Base-by-base conservation (phyloP, 2,888 invertebrate species). In the Drosophila lutescens region DNA sequence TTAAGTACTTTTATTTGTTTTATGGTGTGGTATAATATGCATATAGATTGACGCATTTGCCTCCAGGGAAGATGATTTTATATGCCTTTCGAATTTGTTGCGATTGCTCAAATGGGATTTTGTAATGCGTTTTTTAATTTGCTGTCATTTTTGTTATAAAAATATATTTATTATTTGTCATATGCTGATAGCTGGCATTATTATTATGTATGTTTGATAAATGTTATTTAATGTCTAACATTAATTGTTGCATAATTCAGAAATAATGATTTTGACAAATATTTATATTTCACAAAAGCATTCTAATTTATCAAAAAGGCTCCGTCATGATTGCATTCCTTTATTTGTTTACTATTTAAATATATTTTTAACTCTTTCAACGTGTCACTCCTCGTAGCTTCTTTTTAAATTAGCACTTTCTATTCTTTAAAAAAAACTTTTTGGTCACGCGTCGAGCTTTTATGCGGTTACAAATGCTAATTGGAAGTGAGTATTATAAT, bases 51-150 rank as follows among this genome's bases (percentile, higher is more conserved):
- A 73, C 72, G 72, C 59, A 73, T 73, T 73, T 74, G 66, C 53
- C 53, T 59, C 54, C 66, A 32, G 65, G 32, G 8, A 12, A 66
- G 66, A 65, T 54, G 68, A 26, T 66, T 54, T 32, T 38, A 34
- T 40, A 40, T 62, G 10, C 59, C 56, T 56, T 56, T 56, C 41
- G 13, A 15, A 32, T 15, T 32, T 23, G 34, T 30, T 43, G 34
- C 20, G 17, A 26, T 44, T 36, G 36, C n/a, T 46, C 46, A 30
- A 44, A 47, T 41, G 30, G 10, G 43, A 65, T 65, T 65, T 72
- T 78, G 60, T 81, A 72, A 79, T 82, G 87, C 67, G 70, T 74
- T 84, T 84, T 62, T 69, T 56, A 40, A 46, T 75, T 15, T 10
- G 15, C 41, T 44, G 17, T 2, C 20, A 20, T 2, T 32, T 17